Evolutionary conservation across 2,888 invertebrate genomes (phyloP).

Genomic region (Stenotaenia linearis): DNA sequence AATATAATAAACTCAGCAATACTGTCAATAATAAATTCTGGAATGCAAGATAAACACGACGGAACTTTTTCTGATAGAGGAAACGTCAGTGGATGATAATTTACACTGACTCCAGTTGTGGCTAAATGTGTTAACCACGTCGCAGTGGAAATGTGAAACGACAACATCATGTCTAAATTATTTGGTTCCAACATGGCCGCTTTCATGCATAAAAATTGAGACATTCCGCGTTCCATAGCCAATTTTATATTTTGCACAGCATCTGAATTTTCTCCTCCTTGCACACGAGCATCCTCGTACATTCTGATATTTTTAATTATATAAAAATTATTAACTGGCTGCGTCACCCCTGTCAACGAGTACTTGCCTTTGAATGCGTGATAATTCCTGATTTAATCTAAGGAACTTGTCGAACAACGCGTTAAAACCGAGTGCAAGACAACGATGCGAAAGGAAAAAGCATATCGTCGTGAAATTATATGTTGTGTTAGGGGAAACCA

Average conservation of each 20-base stretch:
- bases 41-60: constrained; percentile 60
- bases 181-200: constrained; percentile 69
- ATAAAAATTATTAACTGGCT: background rate
- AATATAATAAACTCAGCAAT: constrained; percentile 73
- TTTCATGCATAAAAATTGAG: constrained; percentile 43
- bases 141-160: constrained; percentile 73
- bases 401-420: constrained; percentile 52
- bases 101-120: constrained; percentile 17
- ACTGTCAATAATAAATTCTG: constrained; percentile 86
- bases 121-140: constrained; percentile 83
- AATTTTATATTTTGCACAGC: constrained; percentile 55
- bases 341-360: background rate
- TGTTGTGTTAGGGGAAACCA: background rate
- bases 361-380: constrained; percentile 58
- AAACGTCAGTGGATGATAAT: constrained; percentile 41
- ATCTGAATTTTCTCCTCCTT: constrained; percentile 53
- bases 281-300: constrained; percentile 61
- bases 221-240: constrained; percentile 39
- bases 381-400: constrained; percentile 58
- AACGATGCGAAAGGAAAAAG: constrained; percentile 83
- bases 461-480: constrained; percentile 85
- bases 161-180: constrained; percentile 62
- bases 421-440: constrained; percentile 65
- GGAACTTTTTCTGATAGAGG: constrained; percentile 44
- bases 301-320: constrained; percentile 48